These are phyloP conservation scores for Apoderus coryli DNA, from an alignment of 2,888 invertebrate species.

Conservation along the genomic window DNA sequence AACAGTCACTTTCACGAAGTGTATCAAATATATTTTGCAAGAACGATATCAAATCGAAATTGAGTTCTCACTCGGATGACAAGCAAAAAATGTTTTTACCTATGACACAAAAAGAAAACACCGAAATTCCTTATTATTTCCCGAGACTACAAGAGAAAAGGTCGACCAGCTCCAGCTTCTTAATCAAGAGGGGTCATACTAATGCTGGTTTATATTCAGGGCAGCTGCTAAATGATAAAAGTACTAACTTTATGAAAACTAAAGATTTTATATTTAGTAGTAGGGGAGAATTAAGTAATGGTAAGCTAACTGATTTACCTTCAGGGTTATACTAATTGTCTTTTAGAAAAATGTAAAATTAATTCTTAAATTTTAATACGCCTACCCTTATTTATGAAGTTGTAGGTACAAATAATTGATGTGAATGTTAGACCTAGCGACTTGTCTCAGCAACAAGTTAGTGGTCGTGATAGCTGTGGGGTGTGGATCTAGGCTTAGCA, in stretches of 20 bases:
- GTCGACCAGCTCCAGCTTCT: conserved; percentile 30
- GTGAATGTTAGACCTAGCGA: too few relatives aligned
- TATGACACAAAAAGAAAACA: conserved; percentile 23
- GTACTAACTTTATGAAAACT: conserved; percentile 22
- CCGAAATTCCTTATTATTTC: conserved; percentile 32
- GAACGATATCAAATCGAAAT: conserved; percentile 13
- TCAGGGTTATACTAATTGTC: conserved; percentile 49
- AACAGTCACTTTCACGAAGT: conserved; percentile 15
- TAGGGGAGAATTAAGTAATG: conserved; percentile 26
- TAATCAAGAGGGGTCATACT: conserved; percentile 45
- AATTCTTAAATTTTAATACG: too few relatives aligned
- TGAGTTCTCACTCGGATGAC: conserved; percentile 23
- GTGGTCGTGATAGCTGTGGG: too few relatives aligned
- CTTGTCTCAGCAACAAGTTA: too few relatives aligned
- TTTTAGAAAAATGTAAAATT: conserved; percentile 1
- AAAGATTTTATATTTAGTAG: conserved; percentile 20
- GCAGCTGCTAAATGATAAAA: conserved; percentile 29
- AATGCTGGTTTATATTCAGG: conserved; percentile 54
- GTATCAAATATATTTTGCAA: conserved; percentile 21
- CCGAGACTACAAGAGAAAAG: conserved; percentile 32
- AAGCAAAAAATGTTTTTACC: conserved; percentile 32
- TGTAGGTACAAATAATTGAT: too few relatives aligned
- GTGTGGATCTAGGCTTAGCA: too few relatives aligned
- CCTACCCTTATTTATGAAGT: too few relatives aligned
- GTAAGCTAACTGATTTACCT: conserved; percentile 58